Evolutionary conservation across 2,888 invertebrate species (phyloP).

Genomic region (Drosophila sordidula): DNA sequence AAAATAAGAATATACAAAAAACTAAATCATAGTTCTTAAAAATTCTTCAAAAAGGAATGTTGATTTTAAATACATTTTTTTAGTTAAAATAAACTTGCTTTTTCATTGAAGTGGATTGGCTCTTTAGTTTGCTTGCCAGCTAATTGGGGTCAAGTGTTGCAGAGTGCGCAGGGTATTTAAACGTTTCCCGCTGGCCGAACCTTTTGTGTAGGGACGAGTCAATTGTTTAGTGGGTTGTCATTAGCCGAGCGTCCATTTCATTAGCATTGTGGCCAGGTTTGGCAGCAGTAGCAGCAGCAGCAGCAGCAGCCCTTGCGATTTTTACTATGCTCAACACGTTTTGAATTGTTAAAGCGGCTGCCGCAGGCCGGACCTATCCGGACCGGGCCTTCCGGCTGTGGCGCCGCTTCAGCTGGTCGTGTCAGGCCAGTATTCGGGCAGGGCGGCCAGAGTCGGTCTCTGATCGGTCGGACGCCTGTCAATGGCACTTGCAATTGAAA

Average conservation of each 20-base stretch:
- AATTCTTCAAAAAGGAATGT: no score
- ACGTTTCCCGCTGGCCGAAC: constrained; percentile 17
- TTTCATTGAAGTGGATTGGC: neutral
- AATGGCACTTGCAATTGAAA: constrained; percentile 63
- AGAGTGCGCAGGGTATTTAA: constrained; percentile 36
- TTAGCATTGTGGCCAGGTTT: constrained; percentile 66
- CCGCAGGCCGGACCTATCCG: constrained; percentile 30
- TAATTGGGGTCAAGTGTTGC: neutral
- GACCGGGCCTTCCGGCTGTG: constrained; percentile 43
- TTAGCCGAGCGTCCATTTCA: constrained; percentile 71
- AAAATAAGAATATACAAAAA: no score
- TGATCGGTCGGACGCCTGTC: constrained; percentile 51
- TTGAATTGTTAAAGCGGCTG: constrained; percentile 58
- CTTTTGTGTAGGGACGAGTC: constrained; percentile 40
- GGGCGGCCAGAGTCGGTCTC: constrained; percentile 32
- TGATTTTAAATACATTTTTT: no score
- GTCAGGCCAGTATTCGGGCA: constrained; percentile 9
- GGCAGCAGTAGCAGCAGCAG: constrained; percentile 5
- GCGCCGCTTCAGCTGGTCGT: constrained; percentile 48
- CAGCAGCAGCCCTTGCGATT: constrained; percentile 26
- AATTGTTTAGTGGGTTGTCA: constrained; percentile 68
- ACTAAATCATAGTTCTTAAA: no score
- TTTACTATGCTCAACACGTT: constrained; percentile 69
- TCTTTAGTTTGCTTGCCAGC: neutral
- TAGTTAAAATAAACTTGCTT: no score